Percentiles rank a stretch among this genome's conserved stretches.
These are phyloP conservation scores for Cottus gobio DNA, from an alignment of 2,113 vertebrate genomes.

Conservation along the genomic window DNA sequence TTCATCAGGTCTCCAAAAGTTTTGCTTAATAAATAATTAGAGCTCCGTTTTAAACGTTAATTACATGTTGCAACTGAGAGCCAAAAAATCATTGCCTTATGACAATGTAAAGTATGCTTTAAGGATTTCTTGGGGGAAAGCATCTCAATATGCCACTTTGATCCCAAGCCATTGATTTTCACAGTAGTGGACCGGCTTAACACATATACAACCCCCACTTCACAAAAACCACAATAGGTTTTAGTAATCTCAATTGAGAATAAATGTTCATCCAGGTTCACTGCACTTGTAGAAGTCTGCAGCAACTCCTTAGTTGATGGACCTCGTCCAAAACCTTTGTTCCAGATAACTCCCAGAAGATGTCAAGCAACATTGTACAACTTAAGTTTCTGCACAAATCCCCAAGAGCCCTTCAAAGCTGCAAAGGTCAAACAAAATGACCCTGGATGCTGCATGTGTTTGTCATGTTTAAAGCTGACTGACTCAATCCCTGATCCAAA, in stretches of 20 bases:
- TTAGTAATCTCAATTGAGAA: conserved; percentile 18
- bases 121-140: conserved; percentile 23
- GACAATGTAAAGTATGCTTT: conserved; percentile 8
- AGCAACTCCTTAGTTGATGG: conserved; percentile 43
- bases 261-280: conserved; percentile 53
- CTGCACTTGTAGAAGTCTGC: conserved; percentile 58
- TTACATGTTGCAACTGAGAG: conserved; percentile 28
- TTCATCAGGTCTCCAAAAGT: conserved; percentile 12
- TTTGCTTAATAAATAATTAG: conserved; percentile 14
- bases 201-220: conserved; percentile 44
- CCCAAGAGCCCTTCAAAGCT: conserved; percentile 35
- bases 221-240: conserved; percentile 52
- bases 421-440: conserved; percentile 57
- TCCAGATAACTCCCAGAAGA: conserved; percentile 46
- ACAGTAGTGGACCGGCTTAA: conserved; percentile 39
- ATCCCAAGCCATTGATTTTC: conserved; percentile 43
- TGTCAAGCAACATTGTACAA: conserved; percentile 49
- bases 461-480: conserved; percentile 4
- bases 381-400: conserved; percentile 22
- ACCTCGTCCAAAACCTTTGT: conserved; percentile 47
- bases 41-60: conserved; percentile 14
- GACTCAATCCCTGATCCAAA: conserved; percentile 8
- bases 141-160: conserved; percentile 39
- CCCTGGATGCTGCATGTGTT: conserved; percentile 10
- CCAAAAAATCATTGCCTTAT: conserved; percentile 14